Conservation (phyloP, 2,113 vertebrate genomes). For the Varanus komodoensis region DNA sequence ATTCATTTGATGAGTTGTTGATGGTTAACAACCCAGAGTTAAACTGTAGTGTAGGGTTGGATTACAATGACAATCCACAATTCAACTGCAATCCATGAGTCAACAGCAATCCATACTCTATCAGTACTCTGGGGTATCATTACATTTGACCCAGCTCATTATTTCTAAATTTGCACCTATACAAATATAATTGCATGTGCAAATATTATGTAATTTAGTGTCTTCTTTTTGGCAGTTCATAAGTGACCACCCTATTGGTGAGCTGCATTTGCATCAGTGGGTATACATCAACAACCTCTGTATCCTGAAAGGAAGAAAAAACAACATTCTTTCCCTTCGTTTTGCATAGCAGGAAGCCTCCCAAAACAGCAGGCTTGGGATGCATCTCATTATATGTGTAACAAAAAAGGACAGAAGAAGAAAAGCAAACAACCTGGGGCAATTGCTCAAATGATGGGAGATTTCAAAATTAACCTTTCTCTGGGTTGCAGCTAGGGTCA, state of each 20-base stretch:
- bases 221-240: too few relatives aligned
- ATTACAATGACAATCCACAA: too few relatives aligned
- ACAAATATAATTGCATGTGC: too few relatives aligned
- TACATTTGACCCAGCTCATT: too few relatives aligned
- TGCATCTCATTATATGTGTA: background rate
- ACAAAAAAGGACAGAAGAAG: background rate
- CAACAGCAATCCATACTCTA: too few relatives aligned
- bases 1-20: too few relatives aligned
- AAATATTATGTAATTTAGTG: too few relatives aligned
- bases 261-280: background rate
- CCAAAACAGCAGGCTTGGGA: background rate
- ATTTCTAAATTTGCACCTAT: too few relatives aligned
- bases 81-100: too few relatives aligned
- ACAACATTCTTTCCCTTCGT: background rate
- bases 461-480: background rate
- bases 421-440: background rate
- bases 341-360: background rate
- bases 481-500: background rate
- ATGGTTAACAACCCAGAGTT: too few relatives aligned
- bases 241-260: background rate
- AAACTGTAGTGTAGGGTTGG: too few relatives aligned
- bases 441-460: background rate
- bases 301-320: background rate
- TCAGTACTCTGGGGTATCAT: too few relatives aligned
- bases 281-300: background rate